Evolutionary conservation across 2,888 invertebrate species (phyloP).

Genomic region (Rotaria magnacalcarata): DNA sequence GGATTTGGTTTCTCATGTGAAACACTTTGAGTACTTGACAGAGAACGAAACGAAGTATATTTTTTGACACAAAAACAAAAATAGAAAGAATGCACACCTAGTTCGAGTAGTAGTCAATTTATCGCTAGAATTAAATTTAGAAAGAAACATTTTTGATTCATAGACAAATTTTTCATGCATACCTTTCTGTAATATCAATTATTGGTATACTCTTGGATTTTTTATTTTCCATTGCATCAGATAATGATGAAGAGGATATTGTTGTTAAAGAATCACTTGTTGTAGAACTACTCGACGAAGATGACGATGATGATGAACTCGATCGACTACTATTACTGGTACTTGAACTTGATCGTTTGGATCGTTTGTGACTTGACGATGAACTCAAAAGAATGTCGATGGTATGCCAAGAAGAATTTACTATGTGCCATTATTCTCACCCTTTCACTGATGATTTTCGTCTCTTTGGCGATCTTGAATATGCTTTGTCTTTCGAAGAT

Average conservation of each 20-base stretch:
- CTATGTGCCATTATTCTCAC: not conserved
- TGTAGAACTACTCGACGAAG: not conserved
- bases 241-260: not conserved
- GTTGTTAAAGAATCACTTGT: not conserved
- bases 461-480: not conserved
- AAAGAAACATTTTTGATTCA: too few relatives aligned
- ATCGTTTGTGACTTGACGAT: not conserved
- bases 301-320: not conserved
- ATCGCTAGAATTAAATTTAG: not conserved
- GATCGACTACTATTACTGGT: not conserved
- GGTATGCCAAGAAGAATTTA: conserved; percentile 1
- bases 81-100: not conserved
- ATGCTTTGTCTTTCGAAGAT: not conserved
- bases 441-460: not conserved
- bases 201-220: not conserved
- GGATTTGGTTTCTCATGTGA: not conserved
- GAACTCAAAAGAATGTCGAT: conserved; percentile 27
- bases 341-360: not conserved
- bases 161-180: not conserved
- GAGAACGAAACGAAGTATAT: not conserved
- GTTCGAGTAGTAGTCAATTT: not conserved
- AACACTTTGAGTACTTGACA: not conserved
- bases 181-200: not conserved
- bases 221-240: not conserved
- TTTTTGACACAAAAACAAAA: not conserved